Conservation (phyloP, 1,140 invertebrate species). For the Chymomyza costata region DNA sequence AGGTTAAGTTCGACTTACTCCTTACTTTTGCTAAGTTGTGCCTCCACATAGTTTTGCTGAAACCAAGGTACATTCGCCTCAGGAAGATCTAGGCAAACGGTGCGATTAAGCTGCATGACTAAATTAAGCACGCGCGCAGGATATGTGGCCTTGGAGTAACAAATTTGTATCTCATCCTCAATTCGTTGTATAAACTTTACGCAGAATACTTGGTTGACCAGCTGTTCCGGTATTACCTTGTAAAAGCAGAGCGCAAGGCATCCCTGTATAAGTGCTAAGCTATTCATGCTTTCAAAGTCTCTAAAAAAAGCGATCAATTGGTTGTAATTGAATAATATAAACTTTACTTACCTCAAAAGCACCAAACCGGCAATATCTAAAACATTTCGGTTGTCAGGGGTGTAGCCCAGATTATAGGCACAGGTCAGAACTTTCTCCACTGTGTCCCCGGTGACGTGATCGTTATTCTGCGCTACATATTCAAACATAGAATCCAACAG, state of each 20-base stretch:
- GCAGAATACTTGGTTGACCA: constrained; percentile 77
- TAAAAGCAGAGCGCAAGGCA: constrained; percentile 76
- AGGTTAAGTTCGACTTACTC: neutral
- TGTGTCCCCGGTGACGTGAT: constrained; percentile 75
- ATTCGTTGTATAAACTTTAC: constrained; percentile 78
- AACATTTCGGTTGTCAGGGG: constrained; percentile 62
- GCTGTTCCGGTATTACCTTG: constrained; percentile 74
- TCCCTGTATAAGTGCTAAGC: constrained; percentile 75
- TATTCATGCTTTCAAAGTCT: constrained; percentile 76
- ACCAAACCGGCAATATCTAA: constrained; percentile 58
- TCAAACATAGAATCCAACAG: constrained; percentile 74
- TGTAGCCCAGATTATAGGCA: constrained; percentile 76
- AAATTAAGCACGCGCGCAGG: constrained; percentile 76
- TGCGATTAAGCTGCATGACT: constrained; percentile 80
- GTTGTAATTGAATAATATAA: neutral
- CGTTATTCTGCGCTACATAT: constrained; percentile 72
- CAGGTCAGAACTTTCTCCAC: constrained; percentile 76
- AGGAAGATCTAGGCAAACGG: constrained; percentile 80
- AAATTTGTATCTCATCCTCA: constrained; percentile 77
- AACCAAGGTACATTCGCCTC: constrained; percentile 81
- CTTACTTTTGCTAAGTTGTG: constrained; percentile 69
- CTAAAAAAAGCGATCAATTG: too few relatives aligned
- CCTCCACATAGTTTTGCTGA: constrained; percentile 80
- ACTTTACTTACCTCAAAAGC: constrained; percentile 37
- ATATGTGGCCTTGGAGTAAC: constrained; percentile 78